Base-by-base conservation (phyloP, 2,888 invertebrate species). In the Tolmerus cingulatus region DNA sequence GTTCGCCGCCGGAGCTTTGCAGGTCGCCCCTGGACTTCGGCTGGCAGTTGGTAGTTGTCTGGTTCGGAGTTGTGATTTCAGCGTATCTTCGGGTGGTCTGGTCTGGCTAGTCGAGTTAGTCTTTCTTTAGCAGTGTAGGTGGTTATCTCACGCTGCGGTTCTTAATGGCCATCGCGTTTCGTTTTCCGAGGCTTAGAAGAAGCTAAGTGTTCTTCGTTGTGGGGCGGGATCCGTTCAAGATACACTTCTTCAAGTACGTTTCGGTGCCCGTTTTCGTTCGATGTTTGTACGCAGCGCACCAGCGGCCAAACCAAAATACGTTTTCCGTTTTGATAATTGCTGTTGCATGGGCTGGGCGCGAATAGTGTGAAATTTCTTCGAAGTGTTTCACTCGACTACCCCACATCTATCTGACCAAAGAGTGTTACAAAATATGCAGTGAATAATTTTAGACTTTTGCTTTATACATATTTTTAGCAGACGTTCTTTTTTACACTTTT, bases 111-210 rank as follows among this genome's bases (percentile, higher is more conserved):
- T 79, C 51, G n/a, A 79, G 79, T 84, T 40, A 84, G 82, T 84
- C 82, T 84, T 66, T 84, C 66, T 37, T 37, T 27, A n/a, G 19
- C 82, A 66, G 82, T 84, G 82, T 84, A 84, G 82, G 82, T 84
- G 66, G 82, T 66, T 66, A 40, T 84, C 66, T 84, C 82, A 66
- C 82, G 82, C 46, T 84, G 82, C 82, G 66, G 66, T 66, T 84
- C 66, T 30, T 84, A 55, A 57, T 66, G 46, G 66, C 16, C 34
- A 37, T 84, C 66, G 57, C 66, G 66, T 84, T 66, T 27, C 66
- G 66, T 66, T 51, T 27, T 30, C 66, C 23, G 51, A 16, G 19
- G 23, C 57, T 66, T 46, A 16, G 43, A 5, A 55, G 19, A 37
- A 30, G 46, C 4, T 46, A 46, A 19, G n/a, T 81, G 34, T 81